Evolutionary conservation across 2,113 vertebrate genomes (phyloP).

Genomic region (Zeus faber): DNA sequence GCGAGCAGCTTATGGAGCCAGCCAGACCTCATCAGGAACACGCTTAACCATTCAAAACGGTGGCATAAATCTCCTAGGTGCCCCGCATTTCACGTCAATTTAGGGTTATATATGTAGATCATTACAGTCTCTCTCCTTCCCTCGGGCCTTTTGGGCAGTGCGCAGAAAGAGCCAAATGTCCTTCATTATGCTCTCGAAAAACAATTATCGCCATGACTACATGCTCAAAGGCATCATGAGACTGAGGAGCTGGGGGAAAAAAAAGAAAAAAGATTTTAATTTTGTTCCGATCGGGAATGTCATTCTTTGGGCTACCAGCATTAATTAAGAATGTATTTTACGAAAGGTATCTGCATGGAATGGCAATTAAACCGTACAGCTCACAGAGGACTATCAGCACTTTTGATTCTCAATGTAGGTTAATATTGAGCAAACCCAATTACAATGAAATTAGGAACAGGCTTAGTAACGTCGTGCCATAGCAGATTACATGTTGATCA

Average conservation of each 20-base stretch:
- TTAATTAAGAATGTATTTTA: constrained; percentile 55
- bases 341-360: constrained; percentile 39
- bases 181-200: constrained; percentile 50
- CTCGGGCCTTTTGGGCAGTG: constrained; percentile 41
- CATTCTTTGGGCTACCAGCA: constrained; percentile 43
- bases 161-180: constrained; percentile 43
- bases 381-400: constrained; percentile 33
- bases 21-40: constrained; percentile 56
- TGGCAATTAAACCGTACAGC: constrained; percentile 44
- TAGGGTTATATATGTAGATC: constrained; percentile 65
- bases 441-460: constrained; percentile 24
- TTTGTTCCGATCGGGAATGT: constrained; percentile 44
- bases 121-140: constrained; percentile 57
- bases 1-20: constrained; percentile 40
- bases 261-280: constrained; percentile 37
- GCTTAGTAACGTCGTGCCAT: constrained; percentile 10
- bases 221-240: constrained; percentile 50
- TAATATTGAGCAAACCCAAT: constrained; percentile 29
- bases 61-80: constrained; percentile 65
- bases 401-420: constrained; percentile 15
- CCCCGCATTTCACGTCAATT: constrained; percentile 55
- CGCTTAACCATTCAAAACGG: constrained; percentile 59
- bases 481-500: constrained; percentile 16
- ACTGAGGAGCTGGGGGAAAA: constrained; percentile 9
- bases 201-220: constrained; percentile 54